A percentile compares a stretch with the other conserved stretches of the same genome.
These are phyloP conservation scores for Spea multiplicata DNA, from an alignment of 2,113 vertebrate genomes.

Conservation along the genomic window DNA sequence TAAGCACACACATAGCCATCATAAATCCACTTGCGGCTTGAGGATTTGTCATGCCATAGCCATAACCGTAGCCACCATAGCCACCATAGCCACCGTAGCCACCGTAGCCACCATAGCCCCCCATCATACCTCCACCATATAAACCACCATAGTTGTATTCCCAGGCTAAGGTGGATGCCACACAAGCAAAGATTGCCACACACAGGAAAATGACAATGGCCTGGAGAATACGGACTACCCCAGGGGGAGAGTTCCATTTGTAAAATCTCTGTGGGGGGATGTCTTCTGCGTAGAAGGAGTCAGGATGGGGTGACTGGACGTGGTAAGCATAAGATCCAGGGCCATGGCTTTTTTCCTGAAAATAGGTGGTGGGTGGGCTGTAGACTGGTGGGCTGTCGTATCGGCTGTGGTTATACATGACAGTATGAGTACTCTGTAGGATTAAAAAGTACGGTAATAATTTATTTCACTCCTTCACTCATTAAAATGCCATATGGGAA, in stretches of 20 bases:
- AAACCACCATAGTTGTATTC: slow-evolving; percentile 71
- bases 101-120: slow-evolving; percentile 49
- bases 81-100: slow-evolving; percentile 38
- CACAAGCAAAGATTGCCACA: slow-evolving; percentile 76
- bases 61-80: slow-evolving; percentile 59
- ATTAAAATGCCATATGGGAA: too few species aligned
- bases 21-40: slow-evolving; percentile 78
- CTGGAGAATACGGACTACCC: slow-evolving; percentile 71
- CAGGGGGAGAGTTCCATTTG: slow-evolving; percentile 76
- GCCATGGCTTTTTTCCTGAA: slow-evolving; percentile 55
- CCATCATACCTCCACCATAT: slow-evolving; percentile 21
- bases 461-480: too few species aligned
- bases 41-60: slow-evolving; percentile 71
- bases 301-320: slow-evolving; percentile 58
- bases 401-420: slow-evolving; percentile 65
- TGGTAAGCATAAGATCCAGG: slow-evolving; percentile 57
- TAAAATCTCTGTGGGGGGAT: slow-evolving; percentile 72
- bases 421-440: slow-evolving; percentile 10
- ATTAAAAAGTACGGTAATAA: neutral
- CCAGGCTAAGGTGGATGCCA: slow-evolving; percentile 84
- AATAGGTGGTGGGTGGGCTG: slow-evolving; percentile 59
- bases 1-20: slow-evolving; percentile 77
- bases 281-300: slow-evolving; percentile 67
- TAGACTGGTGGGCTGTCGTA: slow-evolving; percentile 63
- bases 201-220: slow-evolving; percentile 66